Evolutionary conservation across 2,888 invertebrate genomes (phyloP).

Genomic region (Adelphocoris suturalis): DNA sequence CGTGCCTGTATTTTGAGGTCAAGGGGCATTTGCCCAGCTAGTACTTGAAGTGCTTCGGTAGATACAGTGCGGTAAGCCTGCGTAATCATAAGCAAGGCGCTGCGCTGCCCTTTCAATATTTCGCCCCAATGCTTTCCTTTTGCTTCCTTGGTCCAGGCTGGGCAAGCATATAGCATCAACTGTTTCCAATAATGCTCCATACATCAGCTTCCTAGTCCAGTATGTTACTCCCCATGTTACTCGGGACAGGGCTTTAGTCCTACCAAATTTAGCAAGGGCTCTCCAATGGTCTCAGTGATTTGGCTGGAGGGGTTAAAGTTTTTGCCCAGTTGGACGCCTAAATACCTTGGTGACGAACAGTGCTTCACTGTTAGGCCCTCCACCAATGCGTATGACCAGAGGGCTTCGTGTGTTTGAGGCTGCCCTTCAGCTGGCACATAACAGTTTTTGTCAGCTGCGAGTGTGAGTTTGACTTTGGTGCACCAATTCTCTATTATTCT

Average conservation of each 20-base stretch:
- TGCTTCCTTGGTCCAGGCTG: conserved; percentile 22
- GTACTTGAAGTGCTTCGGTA: conserved; percentile 38
- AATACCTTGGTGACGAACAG: neutral
- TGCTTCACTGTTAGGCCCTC: neutral
- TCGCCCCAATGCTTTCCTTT: neutral
- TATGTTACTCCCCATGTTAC: neutral
- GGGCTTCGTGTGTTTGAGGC: conserved; percentile 30
- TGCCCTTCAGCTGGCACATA: conserved; percentile 1
- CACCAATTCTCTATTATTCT: neutral
- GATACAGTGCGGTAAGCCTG: conserved; percentile 47
- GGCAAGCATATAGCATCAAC: conserved; percentile 34
- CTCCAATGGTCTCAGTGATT: neutral
- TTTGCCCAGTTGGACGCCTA: no score
- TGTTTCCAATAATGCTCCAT: neutral
- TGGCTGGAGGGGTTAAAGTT: neutral
- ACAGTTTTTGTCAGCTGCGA: conserved; percentile 42
- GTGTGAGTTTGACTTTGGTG: neutral
- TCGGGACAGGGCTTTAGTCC: neutral
- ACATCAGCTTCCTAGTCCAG: neutral
- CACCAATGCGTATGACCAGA: conserved; percentile 7
- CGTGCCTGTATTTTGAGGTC: neutral
- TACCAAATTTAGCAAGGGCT: neutral
- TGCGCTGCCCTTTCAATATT: neutral
- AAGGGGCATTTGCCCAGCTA: conserved; percentile 23
- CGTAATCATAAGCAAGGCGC: conserved; percentile 29